Evolutionary conservation across 1,140 invertebrate species (phyloP).

Genomic region (Thaumatotibia leucotreta): DNA sequence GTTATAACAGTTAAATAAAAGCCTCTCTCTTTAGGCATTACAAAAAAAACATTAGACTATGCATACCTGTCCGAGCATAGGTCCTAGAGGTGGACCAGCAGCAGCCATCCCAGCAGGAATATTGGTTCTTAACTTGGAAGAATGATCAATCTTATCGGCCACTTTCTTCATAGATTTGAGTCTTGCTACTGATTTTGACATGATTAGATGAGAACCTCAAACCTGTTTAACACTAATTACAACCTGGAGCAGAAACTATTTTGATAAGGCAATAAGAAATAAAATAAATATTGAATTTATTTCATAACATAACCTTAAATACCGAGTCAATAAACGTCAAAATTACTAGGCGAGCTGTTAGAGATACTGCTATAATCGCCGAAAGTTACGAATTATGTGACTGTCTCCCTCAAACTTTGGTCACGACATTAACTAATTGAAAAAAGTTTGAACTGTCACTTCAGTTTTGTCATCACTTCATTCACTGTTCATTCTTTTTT

Average conservation of each 20-base stretch:
- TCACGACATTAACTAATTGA: neutral
- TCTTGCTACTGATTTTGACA: slow-evolving; percentile 84
- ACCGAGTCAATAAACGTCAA: neutral
- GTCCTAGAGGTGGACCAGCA: slow-evolving; percentile 92
- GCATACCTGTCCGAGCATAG: slow-evolving; percentile 91
- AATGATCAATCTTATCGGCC: slow-evolving; percentile 85
- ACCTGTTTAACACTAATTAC: neutral
- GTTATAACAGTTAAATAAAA: no score
- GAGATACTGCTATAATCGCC: neutral
- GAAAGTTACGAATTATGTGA: neutral
- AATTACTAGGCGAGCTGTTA: neutral
- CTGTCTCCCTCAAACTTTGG: neutral
- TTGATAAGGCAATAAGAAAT: neutral
- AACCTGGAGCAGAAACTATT: neutral
- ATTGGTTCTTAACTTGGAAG: slow-evolving; percentile 83
- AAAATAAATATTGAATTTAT: neutral
- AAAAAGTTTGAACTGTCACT: neutral
- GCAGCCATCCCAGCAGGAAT: slow-evolving; percentile 92
- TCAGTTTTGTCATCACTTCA: slow-evolving; percentile 12
- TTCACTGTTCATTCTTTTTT: slow-evolving; percentile 7
- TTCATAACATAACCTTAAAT: slow-evolving; percentile 4
- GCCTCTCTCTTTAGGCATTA: no score
- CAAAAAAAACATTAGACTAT: neutral
- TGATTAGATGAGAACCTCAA: slow-evolving; percentile 39
- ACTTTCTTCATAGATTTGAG: slow-evolving; percentile 83